Base-by-base conservation (phyloP, 2,888 invertebrate species). In the Hyposoter didymator region DNA sequence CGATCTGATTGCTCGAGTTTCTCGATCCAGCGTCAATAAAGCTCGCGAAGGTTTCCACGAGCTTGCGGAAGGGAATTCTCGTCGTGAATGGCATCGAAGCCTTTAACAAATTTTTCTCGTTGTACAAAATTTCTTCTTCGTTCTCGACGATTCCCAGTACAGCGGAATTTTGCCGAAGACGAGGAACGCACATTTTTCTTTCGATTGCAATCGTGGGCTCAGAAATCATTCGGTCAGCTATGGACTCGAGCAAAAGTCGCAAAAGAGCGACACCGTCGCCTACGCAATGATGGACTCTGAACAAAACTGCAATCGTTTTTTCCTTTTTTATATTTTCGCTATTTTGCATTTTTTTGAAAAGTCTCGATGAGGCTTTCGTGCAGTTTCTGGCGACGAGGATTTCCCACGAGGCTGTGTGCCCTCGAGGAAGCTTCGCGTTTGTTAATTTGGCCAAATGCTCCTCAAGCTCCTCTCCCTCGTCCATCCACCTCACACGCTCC, bases 211-310 rank as follows among this genome's bases (percentile, higher is more conserved):
- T 32, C 10, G 35, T 12, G 64, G 67, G 19, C 8, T 52, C 47
- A 5, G 49, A n/a, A 4, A 55, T 78, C 3, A 1, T 59, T 14
- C 28, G 17, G 87, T 95, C 95, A 8, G 94, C 94, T 67, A 95
- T 92, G 1, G 93, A 91, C 88, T 94, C 94, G 83, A 95, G 92
- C 17, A 95, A 90, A 82, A 95, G 91, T 78, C 94, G 94, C 55
- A 95, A 90, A 12, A 95, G 90, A 5, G 95, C 94, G 0, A 95
- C 94, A 1, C 95, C 95, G 88, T 95, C 95, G 0, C 95, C 95
- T 0, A 95, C 89, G 6, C 95, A 93, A 90, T 95, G 95, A 90
- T 95, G 95, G 76, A 95, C 93, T 83, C 95, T 94, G 87, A 95
- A 94, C 80, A 95, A 89, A 47, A 95, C 91, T 1, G 95, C 95